Evolutionary conservation across 2,888 invertebrate species (phyloP).

Genomic region (Dolomedes plantarius): DNA sequence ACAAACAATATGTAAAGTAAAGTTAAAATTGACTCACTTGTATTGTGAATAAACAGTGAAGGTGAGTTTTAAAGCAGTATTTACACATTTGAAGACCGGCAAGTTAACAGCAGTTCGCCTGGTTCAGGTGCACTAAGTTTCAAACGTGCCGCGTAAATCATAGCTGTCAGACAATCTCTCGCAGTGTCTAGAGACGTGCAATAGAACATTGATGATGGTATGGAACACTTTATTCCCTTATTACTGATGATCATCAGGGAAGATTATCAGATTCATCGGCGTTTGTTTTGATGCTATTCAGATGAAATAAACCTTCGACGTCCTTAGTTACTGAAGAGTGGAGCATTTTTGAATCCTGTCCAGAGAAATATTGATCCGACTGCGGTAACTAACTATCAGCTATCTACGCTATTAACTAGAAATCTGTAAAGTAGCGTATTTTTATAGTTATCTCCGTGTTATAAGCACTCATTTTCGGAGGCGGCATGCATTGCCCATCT

Average conservation of each 20-base stretch:
- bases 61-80: background rate
- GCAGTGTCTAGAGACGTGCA: background rate
- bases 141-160: background rate
- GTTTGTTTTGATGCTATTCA: background rate
- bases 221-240: background rate
- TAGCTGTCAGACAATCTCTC: background rate
- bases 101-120: background rate
- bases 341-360: constrained; percentile 35
- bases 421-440: background rate
- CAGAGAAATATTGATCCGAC: constrained; percentile 45
- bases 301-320: background rate
- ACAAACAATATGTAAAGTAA: no score
- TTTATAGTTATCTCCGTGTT: background rate
- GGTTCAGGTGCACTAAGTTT: background rate
- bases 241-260: background rate
- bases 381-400: constrained; percentile 43
- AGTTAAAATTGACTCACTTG: background rate
- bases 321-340: constrained; percentile 6
- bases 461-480: background rate
- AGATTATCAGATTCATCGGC: background rate
- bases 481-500: constrained; percentile 33
- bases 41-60: background rate
- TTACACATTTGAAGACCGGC: background rate
- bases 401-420: background rate
- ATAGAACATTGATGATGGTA: background rate